A percentile compares a stretch with the other conserved stretches of the same genome.
phyloP scores from a whole-genome alignment of 2,113 vertebrate genomes.

The Craseonycteris thonglongyai region DNA sequence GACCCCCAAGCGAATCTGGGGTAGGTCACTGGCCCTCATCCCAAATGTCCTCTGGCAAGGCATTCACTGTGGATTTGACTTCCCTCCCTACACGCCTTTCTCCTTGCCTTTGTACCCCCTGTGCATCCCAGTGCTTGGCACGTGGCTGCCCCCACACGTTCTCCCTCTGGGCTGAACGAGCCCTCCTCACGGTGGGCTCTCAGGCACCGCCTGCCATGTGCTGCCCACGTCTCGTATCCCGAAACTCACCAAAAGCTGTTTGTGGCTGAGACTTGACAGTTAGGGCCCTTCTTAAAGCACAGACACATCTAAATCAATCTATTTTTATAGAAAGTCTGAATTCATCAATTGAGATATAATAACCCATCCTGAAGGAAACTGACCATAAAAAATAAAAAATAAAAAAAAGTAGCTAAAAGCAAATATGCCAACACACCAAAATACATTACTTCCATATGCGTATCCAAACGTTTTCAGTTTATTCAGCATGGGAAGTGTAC shows the following conservation, averaged over 20 bases:
- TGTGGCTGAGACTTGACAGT: neutral
- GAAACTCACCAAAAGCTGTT: neutral
- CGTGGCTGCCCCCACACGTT: neutral
- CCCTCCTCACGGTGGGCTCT: neutral
- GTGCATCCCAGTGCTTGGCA: neutral
- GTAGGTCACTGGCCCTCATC: neutral
- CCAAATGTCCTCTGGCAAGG: neutral
- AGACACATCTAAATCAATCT: neutral
- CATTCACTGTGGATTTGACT: neutral
- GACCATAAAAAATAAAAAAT: no score
- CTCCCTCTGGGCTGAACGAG: neutral
- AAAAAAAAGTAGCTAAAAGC: slow-evolving; percentile 18
- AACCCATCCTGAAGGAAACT: neutral
- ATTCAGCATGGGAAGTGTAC: neutral
- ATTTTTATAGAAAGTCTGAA: neutral
- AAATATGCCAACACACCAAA: neutral
- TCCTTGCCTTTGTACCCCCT: neutral
- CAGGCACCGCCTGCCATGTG: neutral
- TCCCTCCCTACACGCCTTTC: neutral
- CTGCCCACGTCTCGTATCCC: neutral
- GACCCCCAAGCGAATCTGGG: neutral
- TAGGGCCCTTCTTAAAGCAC: neutral
- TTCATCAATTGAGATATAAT: slow-evolving; percentile 2
- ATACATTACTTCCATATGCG: neutral
- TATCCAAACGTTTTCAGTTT: neutral